Base-by-base conservation (phyloP, 2,888 invertebrate species). In the Lithophane semibrunnea region DNA sequence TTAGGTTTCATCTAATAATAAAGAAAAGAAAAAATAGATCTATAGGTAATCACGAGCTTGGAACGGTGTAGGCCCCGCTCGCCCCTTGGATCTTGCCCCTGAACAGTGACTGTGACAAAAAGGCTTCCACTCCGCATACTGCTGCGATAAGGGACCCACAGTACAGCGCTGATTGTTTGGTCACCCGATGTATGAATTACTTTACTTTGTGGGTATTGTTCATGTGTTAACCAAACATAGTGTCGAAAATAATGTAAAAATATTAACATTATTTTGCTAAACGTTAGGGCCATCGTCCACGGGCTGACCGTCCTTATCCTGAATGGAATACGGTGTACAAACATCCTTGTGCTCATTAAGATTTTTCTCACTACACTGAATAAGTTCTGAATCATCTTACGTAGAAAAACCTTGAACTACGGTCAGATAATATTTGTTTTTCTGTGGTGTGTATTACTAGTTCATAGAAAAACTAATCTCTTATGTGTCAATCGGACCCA, bases 351-450 rank as follows among this genome's bases (percentile, higher is more conserved):
- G 8, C 16, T 58, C 37, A 72, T 42, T 24, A 49, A 12, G 7
- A 12, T 49, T 16, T 24, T 58, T 60, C 1, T n/a, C 18, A 37
- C 13, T 7, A 42, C 9, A 49, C 12, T 49, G 3, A 58, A 3
- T 37, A 56, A 54, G 4, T 12, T 18, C 47, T 73, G 24, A 49
- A 49, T 74, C 49, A 75, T 21, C 8, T 60, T 75, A 29, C 21
- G 0, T 42, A 75, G 21, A 52, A 74, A 24, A 75, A 75, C 12
- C 24, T 52, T 29, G 73, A 13, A 12, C 18, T 44, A 16, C 13
- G 5, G 18, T 8, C 9, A 24, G 7, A 24, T 18, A 56, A 16
- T 29, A 29, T 60, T 60, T 60, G 16, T 56, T 66, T 37, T 49
- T 37, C 0, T 37, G 16, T n/a, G 16, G 7, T 66, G 7, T 24